Evolutionary conservation across 2,797 vertebrate species (phyloP), one percentile per base, ranked within the genome.

Genomic region (Naso thynnoides): DNA sequence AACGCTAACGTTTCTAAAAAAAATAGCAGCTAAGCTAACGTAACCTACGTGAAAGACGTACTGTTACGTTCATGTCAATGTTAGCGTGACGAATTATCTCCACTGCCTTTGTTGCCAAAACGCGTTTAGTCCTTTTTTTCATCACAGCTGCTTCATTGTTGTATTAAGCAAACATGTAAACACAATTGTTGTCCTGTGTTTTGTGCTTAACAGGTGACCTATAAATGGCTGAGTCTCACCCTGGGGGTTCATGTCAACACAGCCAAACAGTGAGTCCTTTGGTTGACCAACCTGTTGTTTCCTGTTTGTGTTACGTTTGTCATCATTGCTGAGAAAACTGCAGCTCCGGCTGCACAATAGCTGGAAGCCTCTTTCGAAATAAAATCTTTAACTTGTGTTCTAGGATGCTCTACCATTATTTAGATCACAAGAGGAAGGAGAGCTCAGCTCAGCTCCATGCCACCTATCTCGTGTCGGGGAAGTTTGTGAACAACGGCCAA

Each of bases 211-310:
- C 90, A 99, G 98, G 98, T 99, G 24, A 99, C 98, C 0, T 99
- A 99, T 78, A 99, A 99, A 91, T 99, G 97, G 98, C 94, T 99
- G 78, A 99, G 97, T 89, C 96, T 95, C 23, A 97, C 97, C 3
- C 92, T 99, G 21, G 97, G 97, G 0, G 96, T 99, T 68, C 98
- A 99, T 18, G 97, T 99, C 74, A 99, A 99, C 90, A 96, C 94
- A 57, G 98, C 98, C 31, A 99, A 99, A 87, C 97, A 97, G 98
- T 99, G 89, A 95, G 97, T 96, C n/a, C n/a, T n/a, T n/a, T 33
- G 33, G 10, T 33, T 33, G 6, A 10, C 7, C 7, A 42, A 19
- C 41, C 6, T 23, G 21, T 18, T 18, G 8, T 64, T 8, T 14
- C 9, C 4, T 66, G 11, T 39, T 23, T 21, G 16, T 50, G 36